phyloP scores from a whole-genome alignment of 2,888 invertebrate species.

The Limnephilus rhombicus region DNA sequence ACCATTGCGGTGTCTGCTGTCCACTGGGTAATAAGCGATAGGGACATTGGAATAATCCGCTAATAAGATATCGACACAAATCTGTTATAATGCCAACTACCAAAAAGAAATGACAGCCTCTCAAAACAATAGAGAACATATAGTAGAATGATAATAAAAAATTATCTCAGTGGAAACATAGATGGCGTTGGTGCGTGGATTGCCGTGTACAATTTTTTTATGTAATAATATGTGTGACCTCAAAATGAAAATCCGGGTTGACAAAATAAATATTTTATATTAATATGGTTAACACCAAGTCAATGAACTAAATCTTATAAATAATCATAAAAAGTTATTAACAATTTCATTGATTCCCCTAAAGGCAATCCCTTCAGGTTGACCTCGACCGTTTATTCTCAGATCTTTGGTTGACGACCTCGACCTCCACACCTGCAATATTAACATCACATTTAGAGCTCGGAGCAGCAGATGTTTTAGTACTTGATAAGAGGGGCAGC shows the following conservation, averaged over 20 bases:
- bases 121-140: too few species aligned
- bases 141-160: too few species aligned
- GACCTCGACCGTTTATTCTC: slow-evolving; percentile 61
- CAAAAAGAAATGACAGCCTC: too few species aligned
- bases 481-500: background rate
- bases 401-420: slow-evolving; percentile 59
- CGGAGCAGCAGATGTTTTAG: background rate
- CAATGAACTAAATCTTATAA: background rate
- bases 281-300: background rate
- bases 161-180: too few species aligned
- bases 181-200: too few species aligned
- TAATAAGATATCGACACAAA: too few species aligned
- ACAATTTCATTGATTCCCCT: slow-evolving; percentile 38
- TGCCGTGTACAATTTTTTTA: background rate
- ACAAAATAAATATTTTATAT: background rate
- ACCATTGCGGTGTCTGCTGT: too few species aligned
- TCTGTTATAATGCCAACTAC: too few species aligned
- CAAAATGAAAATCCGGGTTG: background rate
- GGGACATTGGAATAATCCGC: too few species aligned
- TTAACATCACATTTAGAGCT: slow-evolving; percentile 19
- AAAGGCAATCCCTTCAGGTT: slow-evolving; percentile 60
- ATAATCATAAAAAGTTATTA: background rate
- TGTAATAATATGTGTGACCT: background rate
- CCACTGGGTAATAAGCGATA: too few species aligned
- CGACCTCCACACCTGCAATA: slow-evolving; percentile 65